Base-by-base conservation (phyloP, 2,888 invertebrate genomes). In the Atrina japonica region DNA sequence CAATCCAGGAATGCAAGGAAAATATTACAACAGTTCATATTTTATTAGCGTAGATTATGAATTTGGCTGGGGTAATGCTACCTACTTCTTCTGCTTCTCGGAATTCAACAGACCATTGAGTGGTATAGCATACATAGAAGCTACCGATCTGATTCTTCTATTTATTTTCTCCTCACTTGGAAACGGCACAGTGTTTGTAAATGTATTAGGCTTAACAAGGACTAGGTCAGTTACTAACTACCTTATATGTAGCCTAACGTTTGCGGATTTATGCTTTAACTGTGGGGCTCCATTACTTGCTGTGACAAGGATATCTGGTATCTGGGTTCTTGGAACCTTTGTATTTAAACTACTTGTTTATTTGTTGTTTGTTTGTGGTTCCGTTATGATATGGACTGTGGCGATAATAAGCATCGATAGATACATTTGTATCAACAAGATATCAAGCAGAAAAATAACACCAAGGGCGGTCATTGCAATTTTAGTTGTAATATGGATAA, bases 301-400 rank as follows among this genome's bases (percentile, higher is more conserved):
- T 30, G 74, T 75, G 9, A 71, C 78, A 16, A 75, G 87, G n/a
- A 56, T 86, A 11, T 77, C 81, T 0, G 81, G 66, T n/a, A 73
- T 76, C 0, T 87, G 87, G 87, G 69, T 75, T 1, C 75, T 87
- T 23, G 86, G 87, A 3, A 66, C 70, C 6, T 74, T 73, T 6
- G 61, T 80, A n/a, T 87, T 86, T 45, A 75, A 75, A 23, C 25
- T 81, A 14, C 47, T 86, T 43, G 78, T 75, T 41, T 84, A 82
- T 45, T 40, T 70, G 6, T 66, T 81, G 64, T 80, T 80, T 23
- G 78, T 82, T 11, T 83, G 83, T 55, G 81, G 76, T 3, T 71
- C 77, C 41, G 82, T 81, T 9, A 80, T 81, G 66, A 80, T 84
- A 18, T 86, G 86, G 85, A 86, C 84, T 0, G 82, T 86, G 85